Evolutionary conservation across 1,140 invertebrate genomes (phyloP), one percentile per base, ranked within the genome.

Genomic region (Chionoecetes opilio): DNA sequence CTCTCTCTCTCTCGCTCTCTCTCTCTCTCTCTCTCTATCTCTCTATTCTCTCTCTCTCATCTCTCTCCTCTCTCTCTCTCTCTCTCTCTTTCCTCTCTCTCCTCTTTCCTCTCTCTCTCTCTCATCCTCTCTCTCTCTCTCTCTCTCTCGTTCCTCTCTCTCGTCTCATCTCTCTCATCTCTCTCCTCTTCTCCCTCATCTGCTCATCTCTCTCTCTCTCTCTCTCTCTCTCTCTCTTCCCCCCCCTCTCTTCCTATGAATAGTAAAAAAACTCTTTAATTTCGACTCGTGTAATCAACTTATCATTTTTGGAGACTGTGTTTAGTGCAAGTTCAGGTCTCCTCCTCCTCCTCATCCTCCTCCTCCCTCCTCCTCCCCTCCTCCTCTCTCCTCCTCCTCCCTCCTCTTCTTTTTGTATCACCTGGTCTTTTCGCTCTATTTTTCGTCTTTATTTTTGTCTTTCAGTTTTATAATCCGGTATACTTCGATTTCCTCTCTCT

Each of bases 121-220:
- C n/a, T n/a, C n/a, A n/a, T n/a, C n/a, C n/a, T n/a, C 89, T 21
- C 31, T 63, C 89, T 53, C 38, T 75, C 38, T 63, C 89, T 32
- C 46, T 63, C 89, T 32, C 38, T 31, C 89, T 31, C 46, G 63
- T 31, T 32, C 46, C 89, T 31, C 89, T 11, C 46, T 21, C 41
- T 29, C 26, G 32, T n/a, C 34, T 46, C 32, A 82, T 21, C 34
- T 37, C 32, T 38, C 82, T 9, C 91, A 8, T 46, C n/a, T 63
- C 91, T 17, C 82, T 63, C 38, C 87, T 5, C 32, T 17, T 17
- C 38, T 29, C 2, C 32, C n/a, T n/a, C n/a, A n/a, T n/a, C n/a
- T n/a, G n/a, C n/a, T n/a, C n/a, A n/a, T 91, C 46, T 32, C 46
- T 32, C 89, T 63, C 89, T 31, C 89, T 11, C 46, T 21, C 41